These are phyloP conservation scores for Eufriesea mexicana DNA, from an alignment of 1,140 invertebrate genomes.

Conservation along the genomic window DNA sequence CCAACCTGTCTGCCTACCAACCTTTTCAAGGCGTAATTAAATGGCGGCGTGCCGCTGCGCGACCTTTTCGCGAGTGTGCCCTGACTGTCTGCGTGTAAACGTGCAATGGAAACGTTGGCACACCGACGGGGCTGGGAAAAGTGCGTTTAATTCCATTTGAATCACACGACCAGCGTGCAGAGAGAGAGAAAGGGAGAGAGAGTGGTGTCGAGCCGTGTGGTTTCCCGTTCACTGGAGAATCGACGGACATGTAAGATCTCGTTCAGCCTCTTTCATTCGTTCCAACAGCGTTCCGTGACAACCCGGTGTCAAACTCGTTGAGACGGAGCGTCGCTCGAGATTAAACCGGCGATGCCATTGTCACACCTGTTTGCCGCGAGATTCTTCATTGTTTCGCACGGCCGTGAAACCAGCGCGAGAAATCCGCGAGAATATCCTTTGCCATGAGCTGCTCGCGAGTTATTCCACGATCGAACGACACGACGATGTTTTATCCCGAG, in stretches of 20 bases:
- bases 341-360: conserved; percentile 27
- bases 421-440: neutral
- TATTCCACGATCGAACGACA: neutral
- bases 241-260: conserved; percentile 52
- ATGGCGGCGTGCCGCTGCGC: conserved; percentile 47
- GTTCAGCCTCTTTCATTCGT: conserved; percentile 4
- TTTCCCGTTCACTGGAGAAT: conserved; percentile 44
- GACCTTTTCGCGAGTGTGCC: conserved; percentile 41
- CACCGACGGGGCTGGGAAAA: conserved; percentile 29
- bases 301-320: conserved; percentile 22
- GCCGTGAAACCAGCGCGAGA: neutral
- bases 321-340: conserved; percentile 10
- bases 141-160: conserved; percentile 57
- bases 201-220: conserved; percentile 37
- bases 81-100: conserved; percentile 45
- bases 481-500: neutral
- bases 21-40: conserved; percentile 65
- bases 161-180: neutral
- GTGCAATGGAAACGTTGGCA: conserved; percentile 24
- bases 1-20: conserved; percentile 54
- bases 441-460: neutral
- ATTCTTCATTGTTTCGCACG: neutral
- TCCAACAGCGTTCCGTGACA: conserved; percentile 10
- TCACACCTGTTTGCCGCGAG: conserved; percentile 27
- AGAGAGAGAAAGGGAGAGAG: neutral